Base-by-base conservation (phyloP, 2,888 invertebrate genomes). In the Harmothoe impar region DNA sequence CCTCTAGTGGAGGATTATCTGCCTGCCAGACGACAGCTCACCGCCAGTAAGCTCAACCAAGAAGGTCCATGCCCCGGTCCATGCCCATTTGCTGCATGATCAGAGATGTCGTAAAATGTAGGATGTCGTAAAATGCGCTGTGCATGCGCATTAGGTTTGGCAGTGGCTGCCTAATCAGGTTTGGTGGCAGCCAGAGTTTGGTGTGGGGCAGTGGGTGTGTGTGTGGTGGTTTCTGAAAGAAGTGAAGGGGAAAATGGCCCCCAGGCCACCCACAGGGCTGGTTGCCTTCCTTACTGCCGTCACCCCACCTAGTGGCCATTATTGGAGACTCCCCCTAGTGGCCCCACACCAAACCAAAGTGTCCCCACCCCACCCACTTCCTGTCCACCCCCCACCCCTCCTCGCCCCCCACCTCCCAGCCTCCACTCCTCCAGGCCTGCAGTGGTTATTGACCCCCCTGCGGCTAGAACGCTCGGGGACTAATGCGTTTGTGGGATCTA, bases 401-500 rank as follows among this genome's bases (percentile, higher is more conserved):
- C 77, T 5, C 77, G 23, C 10, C 77, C 62, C n/a, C 20, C 23
- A 62, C 62, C 62, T 62, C 62, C 1, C 62, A 62, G n/a, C 23
- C 62, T 25, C 62, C 5, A 25, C 62, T 25, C 43, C 43, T 25
- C 62, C 23, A 25, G 15, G n/a, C 23, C 62, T n/a, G 62, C 62
- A 62, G n/a, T 25, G 52, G n/a, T 51, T 86, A 86, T 86, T 54
- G 86, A 86, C 86, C 86, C 29, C 15, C 15, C 10, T 17, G 20
- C 10, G 54, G 86, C n/a, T 25, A 25, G 51, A 29, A 10, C 54
- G 54, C 56, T 51, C 86, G 29, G 20, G 25, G 29, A 12, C 86
- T 86, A 86, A 86, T 86, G 86, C 54, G 86, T 86, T 86, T 86
- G 86, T 86, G 86, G 54, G 54, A 86, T 86, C 86, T 86, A 86